phyloP scores from a whole-genome alignment of 2,797 vertebrate genomes.

The Etheostoma perlongum region DNA sequence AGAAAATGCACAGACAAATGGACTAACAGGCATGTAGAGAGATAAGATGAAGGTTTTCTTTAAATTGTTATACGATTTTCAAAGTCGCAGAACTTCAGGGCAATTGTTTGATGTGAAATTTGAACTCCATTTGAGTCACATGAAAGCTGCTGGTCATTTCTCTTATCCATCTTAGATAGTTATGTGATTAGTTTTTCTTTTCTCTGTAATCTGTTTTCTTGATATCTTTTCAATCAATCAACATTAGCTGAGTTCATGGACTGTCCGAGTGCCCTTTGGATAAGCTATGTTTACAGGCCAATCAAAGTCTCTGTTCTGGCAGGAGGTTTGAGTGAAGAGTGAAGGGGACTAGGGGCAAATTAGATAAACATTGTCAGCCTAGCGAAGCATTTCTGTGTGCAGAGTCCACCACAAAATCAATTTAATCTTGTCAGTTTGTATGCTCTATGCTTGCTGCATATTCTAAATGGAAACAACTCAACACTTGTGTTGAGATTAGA shows the following conservation, averaged over 20 bases:
- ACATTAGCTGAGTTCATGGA: slow-evolving; percentile 50
- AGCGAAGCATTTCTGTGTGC: slow-evolving; percentile 54
- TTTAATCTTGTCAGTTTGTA: slow-evolving; percentile 17
- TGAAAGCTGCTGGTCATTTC: background rate
- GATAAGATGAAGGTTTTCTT: background rate
- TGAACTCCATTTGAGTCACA: background rate
- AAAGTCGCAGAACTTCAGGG: background rate
- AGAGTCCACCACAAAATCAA: slow-evolving; percentile 71
- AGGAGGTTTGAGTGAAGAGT: slow-evolving; percentile 47
- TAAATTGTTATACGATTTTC: background rate
- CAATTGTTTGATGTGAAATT: background rate
- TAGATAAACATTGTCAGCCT: slow-evolving; percentile 61
- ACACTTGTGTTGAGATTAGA: slow-evolving; percentile 16
- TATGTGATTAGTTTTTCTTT: background rate
- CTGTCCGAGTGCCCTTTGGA: slow-evolving; percentile 67
- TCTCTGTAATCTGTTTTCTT: slow-evolving; percentile 27
- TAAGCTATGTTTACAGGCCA: slow-evolving; percentile 63
- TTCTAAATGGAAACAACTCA: slow-evolving; percentile 18
- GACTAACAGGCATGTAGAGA: background rate
- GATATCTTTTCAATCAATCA: slow-evolving; percentile 43
- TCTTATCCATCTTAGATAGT: slow-evolving; percentile 4
- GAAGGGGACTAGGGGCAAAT: slow-evolving; percentile 22
- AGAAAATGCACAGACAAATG: background rate
- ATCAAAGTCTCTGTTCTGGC: slow-evolving; percentile 71
- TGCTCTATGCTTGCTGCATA: background rate